phyloP scores from a whole-genome alignment of 2,113 vertebrate species.

The Myotis davidii region DNA sequence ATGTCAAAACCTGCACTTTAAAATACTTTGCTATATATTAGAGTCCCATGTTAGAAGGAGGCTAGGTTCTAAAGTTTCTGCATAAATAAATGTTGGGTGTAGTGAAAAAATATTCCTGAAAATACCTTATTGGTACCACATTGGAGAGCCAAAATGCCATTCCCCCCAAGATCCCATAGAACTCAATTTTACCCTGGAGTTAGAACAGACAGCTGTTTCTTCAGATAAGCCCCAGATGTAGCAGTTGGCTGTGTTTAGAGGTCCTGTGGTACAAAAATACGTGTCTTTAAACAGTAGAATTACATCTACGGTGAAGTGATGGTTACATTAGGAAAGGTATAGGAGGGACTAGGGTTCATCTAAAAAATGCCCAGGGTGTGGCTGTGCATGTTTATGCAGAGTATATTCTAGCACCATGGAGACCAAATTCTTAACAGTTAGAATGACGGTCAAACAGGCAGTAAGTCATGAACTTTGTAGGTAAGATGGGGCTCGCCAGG shows the following conservation, averaged over 20 bases:
- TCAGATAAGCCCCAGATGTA: conserved; percentile 53
- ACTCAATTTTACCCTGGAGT: background rate
- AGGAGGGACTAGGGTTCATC: background rate
- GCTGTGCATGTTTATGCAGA: background rate
- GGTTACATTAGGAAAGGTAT: conserved; percentile 22
- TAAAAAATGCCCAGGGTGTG: background rate
- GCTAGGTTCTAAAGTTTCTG: conserved; percentile 1
- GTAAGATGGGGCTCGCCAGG: background rate
- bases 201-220: conserved; percentile 54
- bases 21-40: background rate
- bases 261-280: conserved; percentile 30
- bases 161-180: background rate
- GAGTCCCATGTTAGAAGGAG: background rate
- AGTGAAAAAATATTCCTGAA: conserved; percentile 21
- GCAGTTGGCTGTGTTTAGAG: conserved; percentile 56
- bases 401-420: background rate
- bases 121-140: conserved; percentile 17
- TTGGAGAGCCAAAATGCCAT: background rate
- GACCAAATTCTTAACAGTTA: background rate
- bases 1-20: background rate
- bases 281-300: conserved; percentile 4
- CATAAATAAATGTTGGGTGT: background rate
- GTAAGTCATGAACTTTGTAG: background rate
- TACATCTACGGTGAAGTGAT: background rate
- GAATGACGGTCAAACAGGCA: background rate